These are phyloP conservation scores for Podarcis muralis DNA, from an alignment of 2,113 vertebrate species.

Conservation along the genomic window DNA sequence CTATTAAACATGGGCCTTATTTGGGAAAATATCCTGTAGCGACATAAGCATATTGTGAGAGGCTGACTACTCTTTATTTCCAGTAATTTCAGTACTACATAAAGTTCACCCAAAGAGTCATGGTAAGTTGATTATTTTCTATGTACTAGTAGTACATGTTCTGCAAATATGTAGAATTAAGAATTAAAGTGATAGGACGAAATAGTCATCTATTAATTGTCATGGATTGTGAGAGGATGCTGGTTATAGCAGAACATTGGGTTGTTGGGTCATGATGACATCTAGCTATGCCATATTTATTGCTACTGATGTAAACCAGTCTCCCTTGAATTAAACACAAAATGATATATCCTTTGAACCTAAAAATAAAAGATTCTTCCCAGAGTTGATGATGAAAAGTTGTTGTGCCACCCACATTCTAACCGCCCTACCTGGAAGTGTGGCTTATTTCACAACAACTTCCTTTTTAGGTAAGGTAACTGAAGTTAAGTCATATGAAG, in stretches of 20 bases:
- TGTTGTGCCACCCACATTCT: background rate
- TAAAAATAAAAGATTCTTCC: background rate
- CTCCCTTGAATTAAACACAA: background rate
- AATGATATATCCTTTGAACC: background rate
- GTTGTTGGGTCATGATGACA: background rate
- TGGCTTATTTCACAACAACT: background rate
- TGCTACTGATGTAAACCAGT: background rate
- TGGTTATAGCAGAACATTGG: background rate
- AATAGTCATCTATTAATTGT: background rate
- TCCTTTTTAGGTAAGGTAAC: background rate
- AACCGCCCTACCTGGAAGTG: background rate
- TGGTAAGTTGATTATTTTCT: background rate
- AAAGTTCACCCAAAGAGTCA: background rate
- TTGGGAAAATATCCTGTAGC: background rate
- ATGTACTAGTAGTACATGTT: no score
- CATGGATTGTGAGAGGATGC: background rate
- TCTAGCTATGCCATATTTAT: background rate
- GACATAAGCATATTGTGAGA: background rate
- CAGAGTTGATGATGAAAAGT: background rate
- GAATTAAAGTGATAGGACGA: background rate
- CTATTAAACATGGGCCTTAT: background rate
- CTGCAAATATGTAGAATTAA: background rate
- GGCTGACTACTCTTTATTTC: background rate
- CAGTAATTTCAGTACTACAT: background rate
- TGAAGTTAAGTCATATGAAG: background rate